These are phyloP conservation scores for Nomada flava DNA, from an alignment of 2,888 invertebrate species.

Conservation along the genomic window DNA sequence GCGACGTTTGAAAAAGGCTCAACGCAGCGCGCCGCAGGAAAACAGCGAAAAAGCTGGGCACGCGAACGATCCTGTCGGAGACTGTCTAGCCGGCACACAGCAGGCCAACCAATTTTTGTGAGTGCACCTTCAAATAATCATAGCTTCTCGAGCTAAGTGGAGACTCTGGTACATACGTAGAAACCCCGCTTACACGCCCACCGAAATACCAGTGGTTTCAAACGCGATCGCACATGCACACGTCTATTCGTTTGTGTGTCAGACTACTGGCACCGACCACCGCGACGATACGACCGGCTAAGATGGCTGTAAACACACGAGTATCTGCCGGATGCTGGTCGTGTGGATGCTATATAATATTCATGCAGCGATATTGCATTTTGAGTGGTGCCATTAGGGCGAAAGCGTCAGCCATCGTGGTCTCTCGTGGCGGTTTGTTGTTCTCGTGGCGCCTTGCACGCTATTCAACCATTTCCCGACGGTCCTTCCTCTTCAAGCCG, in stretches of 20 bases:
- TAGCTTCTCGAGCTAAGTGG: conserved; percentile 72
- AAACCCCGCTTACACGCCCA: conserved; percentile 1
- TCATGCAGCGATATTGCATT: conserved; percentile 82
- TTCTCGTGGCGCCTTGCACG: conserved; percentile 67
- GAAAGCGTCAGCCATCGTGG: conserved; percentile 71
- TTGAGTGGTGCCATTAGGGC: conserved; percentile 81
- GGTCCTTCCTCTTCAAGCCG: conserved; percentile 15
- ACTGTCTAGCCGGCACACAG: conserved; percentile 30
- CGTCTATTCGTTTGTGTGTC: conserved; percentile 1
- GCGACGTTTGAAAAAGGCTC: conserved; percentile 54
- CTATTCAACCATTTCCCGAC: conserved; percentile 44
- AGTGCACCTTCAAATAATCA: conserved; percentile 83
- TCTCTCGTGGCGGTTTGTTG: conserved; percentile 73
- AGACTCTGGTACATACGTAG: conserved; percentile 41
- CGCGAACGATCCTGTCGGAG: conserved; percentile 26
- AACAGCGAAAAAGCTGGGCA: conserved; percentile 22
- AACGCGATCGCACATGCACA: neutral
- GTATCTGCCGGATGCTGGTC: conserved; percentile 64
- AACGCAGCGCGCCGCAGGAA: conserved; percentile 25
- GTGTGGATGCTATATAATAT: conserved; percentile 78
- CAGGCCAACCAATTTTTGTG: conserved; percentile 78
- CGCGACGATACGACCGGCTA: conserved; percentile 42
- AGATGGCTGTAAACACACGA: conserved; percentile 62
- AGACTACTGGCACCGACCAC: conserved; percentile 14
- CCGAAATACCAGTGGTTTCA: neutral